Base-by-base conservation (phyloP, 2,888 invertebrate genomes). In the Gari tellinella region DNA sequence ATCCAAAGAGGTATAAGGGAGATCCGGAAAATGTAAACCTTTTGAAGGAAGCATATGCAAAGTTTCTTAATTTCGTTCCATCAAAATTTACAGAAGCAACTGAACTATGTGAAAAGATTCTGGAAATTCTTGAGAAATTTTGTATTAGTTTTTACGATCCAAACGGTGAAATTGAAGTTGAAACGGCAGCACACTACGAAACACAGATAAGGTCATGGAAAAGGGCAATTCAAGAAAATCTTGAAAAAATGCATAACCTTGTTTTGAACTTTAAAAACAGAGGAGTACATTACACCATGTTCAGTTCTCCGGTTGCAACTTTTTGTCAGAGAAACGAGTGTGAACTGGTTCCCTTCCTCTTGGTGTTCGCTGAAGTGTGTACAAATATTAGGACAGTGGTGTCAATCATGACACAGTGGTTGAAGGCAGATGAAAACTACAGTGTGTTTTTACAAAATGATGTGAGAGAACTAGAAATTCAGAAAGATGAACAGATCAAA, bases 111-210 rank as follows among this genome's bases (percentile, higher is more conserved):
- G 68, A 81, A 15, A 83, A 77, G 40, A 75, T 89, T 23, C 64
- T 86, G 14, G 72, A 81, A 26, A 72, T 83, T 5, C 51, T 87
- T 31, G 83, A 83, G 51, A 89, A 86, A 66, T 90, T 90, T 62
- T 90, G 88, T 66, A 81, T 89, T 12, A 90, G 88, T 72, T 90
- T 90, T 53, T 88, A 89, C 70, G 83, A 86, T 37, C 73, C 81
- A 0, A 85, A 86, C 8, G 72, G 72, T 0, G 86, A 86, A 21
- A 72, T 81, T 5, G 83, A 86, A 46, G 76, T 87, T 25, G 88
- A 88, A 58, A 90, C 90, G 3, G 85, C 88, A 5, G 64, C 81
- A 7, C 84, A 89, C 51, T 90, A 88, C 67, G 86, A 89, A 70
- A 79, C 82, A 25, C 85, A 88, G 56, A 82, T 87, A 43, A 61